These are phyloP conservation scores for Erpornis zantholeuca DNA, from an alignment of 2,113 vertebrate genomes.

Conservation along the genomic window DNA sequence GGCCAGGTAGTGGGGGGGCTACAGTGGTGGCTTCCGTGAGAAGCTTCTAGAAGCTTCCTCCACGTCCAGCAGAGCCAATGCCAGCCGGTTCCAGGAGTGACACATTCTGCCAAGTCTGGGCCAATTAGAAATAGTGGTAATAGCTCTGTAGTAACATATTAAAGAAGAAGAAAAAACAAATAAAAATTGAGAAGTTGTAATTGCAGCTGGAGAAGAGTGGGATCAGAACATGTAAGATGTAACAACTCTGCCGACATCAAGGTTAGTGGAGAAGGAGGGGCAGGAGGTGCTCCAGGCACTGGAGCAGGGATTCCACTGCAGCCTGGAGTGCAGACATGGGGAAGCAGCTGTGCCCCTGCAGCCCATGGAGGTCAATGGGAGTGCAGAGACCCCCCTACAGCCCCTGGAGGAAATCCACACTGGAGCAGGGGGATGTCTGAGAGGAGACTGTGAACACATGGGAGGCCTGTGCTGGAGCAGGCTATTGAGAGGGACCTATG, in stretches of 20 bases:
- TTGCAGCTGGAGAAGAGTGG: not conserved
- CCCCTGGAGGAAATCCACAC: not conserved
- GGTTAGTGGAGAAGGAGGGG: not conserved
- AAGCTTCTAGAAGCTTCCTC: not conserved
- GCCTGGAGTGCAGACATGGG: rapidly evolving
- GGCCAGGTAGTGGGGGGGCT: not conserved
- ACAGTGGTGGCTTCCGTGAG: not conserved
- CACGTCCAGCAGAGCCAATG: not conserved
- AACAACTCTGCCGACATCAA: not conserved
- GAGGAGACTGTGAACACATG: not conserved
- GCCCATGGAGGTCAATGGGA: not conserved
- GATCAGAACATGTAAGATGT: not conserved
- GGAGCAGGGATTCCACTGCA: not conserved
- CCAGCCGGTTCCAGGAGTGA: not conserved
- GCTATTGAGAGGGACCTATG: not conserved
- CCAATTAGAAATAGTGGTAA: not conserved
- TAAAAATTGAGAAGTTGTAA: not conserved
- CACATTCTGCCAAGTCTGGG: not conserved
- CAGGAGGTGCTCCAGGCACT: rapidly evolving
- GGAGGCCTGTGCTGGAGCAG: not conserved
- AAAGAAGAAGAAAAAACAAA: not conserved
- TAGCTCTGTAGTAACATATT: not conserved
- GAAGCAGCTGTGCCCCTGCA: not conserved
- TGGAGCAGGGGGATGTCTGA: not conserved
- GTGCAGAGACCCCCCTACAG: not conserved